A percentile compares a stretch with the other conserved stretches of the same genome.
Evolutionary conservation across 2,113 vertebrate genomes (phyloP).

Genomic region (Psittacula cyanocephala): DNA sequence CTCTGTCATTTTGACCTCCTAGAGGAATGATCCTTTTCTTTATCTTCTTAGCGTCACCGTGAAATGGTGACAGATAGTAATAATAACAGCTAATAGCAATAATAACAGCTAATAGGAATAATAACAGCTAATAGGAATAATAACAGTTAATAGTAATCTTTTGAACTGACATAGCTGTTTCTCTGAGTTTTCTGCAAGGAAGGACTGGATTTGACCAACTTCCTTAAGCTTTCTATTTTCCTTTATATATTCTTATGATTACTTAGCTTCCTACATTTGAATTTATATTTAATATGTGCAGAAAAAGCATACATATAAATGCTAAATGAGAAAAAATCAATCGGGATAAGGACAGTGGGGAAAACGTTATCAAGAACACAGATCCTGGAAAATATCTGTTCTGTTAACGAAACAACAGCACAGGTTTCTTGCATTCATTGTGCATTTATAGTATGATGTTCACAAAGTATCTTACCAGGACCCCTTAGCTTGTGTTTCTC

Average conservation of each 20-base stretch:
- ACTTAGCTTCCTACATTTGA: background rate
- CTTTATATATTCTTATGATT: background rate
- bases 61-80: background rate
- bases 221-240: background rate
- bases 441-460: background rate
- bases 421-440: background rate
- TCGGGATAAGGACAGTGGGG: background rate
- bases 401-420: background rate
- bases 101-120: background rate
- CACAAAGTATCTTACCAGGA: background rate
- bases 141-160: background rate
- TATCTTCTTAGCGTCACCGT: background rate
- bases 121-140: background rate
- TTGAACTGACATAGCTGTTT: background rate
- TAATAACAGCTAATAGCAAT: background rate
- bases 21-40: background rate
- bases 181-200: background rate
- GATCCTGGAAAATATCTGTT: background rate
- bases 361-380: background rate
- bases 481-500: background rate
- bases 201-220: background rate
- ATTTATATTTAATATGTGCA: background rate
- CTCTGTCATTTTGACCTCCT: background rate
- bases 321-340: background rate
- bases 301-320: background rate